Evolutionary conservation across 2,888 invertebrate species (phyloP), one percentile per base, ranked within the genome.

Genomic region (Lepetodrilus schrolli): DNA sequence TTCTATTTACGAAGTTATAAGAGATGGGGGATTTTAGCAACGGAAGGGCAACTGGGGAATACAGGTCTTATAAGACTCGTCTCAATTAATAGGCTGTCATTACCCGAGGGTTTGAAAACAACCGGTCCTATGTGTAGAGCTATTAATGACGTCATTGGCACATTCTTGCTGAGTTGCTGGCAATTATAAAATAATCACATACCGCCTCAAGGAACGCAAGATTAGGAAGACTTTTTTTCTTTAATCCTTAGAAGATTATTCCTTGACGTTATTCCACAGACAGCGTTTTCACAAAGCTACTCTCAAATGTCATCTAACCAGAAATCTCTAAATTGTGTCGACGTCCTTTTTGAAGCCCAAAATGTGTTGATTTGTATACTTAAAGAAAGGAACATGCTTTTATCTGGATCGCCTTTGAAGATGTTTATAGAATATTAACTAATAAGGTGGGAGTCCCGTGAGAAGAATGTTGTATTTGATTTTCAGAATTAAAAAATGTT

Each of bases 131-230:
- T 17, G 58, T 30, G 58, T 26, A 26, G 26, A 58, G 34, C 34
- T 58, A 58, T 21, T 34, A 23, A 30, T 58, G 58, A 58, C 58
- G 58, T 58, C 58, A 58, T 58, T 23, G 58, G 34, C 58, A n/a
- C n/a, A n/a, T 58, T 58, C 34, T 58, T 58, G 58, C 58, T 26
- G 58, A 58, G 58, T n/a, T 58, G 26, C 34, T 23, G 17, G 58
- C 58, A 58, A 58, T 58, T 58, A 58, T 30, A 58, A 58, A 58
- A 58, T 58, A 58, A 58, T 58, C 58, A 30, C 30, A 23, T 30
- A 30, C n/a, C n/a, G 34, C 26, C 58, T 58, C 17, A 30, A 58
- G 58, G 58, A 34, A 34, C 26, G 34, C 26, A 30, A 17, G 26
- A 17, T 58, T 58, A 58, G 26, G 30, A 30, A 13, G 58, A 13